Evolutionary conservation across 2,888 invertebrate species (phyloP).

Genomic region (Nomada fabriciana): DNA sequence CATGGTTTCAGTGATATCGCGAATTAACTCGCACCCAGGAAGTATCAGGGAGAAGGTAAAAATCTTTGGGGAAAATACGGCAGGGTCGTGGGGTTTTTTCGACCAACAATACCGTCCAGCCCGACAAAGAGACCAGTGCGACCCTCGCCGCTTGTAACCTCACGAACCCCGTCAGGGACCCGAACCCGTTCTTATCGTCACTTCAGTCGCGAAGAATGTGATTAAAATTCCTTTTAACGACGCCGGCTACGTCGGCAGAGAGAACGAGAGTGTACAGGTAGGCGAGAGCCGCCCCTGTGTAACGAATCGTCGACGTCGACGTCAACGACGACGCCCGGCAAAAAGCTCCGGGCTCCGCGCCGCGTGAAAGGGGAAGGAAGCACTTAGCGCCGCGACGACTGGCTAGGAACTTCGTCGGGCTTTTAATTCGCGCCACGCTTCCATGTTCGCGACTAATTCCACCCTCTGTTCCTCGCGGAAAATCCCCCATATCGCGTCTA

Average conservation of each 20-base stretch:
- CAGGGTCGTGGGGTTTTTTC: background rate
- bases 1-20: background rate
- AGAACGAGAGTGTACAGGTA: background rate
- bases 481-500: background rate
- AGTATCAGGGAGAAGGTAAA: background rate
- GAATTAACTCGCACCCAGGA: no score
- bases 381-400: conserved; percentile 59
- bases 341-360: conserved; percentile 40
- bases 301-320: conserved; percentile 54
- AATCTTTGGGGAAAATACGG: background rate
- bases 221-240: conserved; percentile 79
- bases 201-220: conserved; percentile 77
- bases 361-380: conserved; percentile 49
- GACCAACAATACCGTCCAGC: conserved; percentile 38
- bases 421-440: conserved; percentile 76
- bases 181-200: conserved; percentile 71
- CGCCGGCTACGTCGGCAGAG: conserved; percentile 21
- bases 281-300: conserved; percentile 27
- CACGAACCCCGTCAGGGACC: conserved; percentile 27
- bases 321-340: conserved; percentile 42
- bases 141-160: conserved; percentile 45
- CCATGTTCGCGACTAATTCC: conserved; percentile 59
- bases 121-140: conserved; percentile 11
- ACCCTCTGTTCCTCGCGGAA: background rate
- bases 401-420: conserved; percentile 60